A percentile compares a stretch with the other conserved stretches of the same genome.
Evolutionary conservation across 2,113 vertebrate species (phyloP).

Genomic region (Diadophis punctatus): DNA sequence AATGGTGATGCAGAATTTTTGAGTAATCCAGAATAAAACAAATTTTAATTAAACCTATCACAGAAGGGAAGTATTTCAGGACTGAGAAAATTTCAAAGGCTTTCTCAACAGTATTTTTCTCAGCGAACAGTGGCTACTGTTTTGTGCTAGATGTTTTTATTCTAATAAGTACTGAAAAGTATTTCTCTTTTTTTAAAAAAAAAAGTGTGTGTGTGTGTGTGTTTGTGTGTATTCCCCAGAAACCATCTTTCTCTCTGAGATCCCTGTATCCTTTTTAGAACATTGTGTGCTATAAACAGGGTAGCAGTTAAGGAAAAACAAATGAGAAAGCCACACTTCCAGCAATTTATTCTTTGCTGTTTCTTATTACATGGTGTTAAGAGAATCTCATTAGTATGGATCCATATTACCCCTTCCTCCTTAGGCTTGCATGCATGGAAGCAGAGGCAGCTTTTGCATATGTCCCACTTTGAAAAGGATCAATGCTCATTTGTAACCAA

Average conservation of each 20-base stretch:
- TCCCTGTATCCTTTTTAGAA: not conserved
- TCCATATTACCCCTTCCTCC: not conserved
- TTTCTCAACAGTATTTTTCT: not conserved
- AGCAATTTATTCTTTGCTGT: not conserved
- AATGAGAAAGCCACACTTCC: not conserved
- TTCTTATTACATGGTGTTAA: not conserved
- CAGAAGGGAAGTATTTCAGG: not conserved
- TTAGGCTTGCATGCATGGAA: not conserved
- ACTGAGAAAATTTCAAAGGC: not conserved
- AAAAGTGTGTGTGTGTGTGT: not conserved
- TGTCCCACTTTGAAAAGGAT: no score
- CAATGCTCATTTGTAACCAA: not conserved
- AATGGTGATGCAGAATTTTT: not conserved
- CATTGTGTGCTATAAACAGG: not conserved
- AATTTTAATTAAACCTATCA: not conserved
- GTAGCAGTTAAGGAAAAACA: not conserved
- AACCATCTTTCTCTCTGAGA: no score
- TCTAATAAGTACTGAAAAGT: not conserved
- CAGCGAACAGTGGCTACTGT: no score
- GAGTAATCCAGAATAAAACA: not conserved
- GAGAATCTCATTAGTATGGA: not conserved
- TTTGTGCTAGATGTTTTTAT: not conserved
- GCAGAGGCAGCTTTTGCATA: not conserved
- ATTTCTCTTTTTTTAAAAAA: not conserved
- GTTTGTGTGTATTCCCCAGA: not conserved